phyloP scores from a whole-genome alignment of 2,888 invertebrate genomes.

The Amblyteles armatorius region DNA sequence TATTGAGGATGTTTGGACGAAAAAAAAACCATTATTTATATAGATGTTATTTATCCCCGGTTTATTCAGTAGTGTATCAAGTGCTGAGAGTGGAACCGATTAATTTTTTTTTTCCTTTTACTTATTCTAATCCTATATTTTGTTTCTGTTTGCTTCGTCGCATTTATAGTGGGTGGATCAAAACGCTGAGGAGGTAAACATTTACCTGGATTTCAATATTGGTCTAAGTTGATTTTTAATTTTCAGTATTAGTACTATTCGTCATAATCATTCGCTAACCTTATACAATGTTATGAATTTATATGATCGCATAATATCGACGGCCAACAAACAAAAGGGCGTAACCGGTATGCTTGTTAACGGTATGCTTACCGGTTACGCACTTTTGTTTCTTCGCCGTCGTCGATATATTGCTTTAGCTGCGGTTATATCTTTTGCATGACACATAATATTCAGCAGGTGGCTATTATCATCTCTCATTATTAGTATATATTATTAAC shows the following conservation, averaged over 20 bases:
- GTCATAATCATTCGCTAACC: conserved; percentile 55
- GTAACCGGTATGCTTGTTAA: not conserved
- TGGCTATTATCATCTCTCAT: not conserved
- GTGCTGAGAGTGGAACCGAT: conserved; percentile 22
- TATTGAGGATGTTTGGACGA: not conserved
- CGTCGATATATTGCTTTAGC: conserved; percentile 40
- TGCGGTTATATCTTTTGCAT: conserved; percentile 57
- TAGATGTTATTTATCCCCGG: conserved; percentile 47
- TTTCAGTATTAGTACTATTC: conserved; percentile 57
- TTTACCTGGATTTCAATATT: conserved; percentile 69
- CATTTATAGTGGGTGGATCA: conserved; percentile 89
- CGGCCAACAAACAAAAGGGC: not conserved
- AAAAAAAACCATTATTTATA: conserved; percentile 28
- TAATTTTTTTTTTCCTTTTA: conserved; percentile 34
- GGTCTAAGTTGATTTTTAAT: conserved; percentile 69
- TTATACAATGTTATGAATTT: conserved; percentile 25
- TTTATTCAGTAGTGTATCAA: conserved; percentile 28
- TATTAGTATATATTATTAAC: conserved; percentile 6
- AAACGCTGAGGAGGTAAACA: conserved; percentile 88
- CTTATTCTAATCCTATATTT: conserved; percentile 67
- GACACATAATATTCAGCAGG: conserved; percentile 21
- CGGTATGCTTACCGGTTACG: not conserved
- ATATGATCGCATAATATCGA: conserved; percentile 5
- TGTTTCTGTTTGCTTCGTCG: conserved; percentile 74
- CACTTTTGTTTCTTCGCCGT: not conserved